phyloP scores from a whole-genome alignment of 30 jellyfish, hydroid and myxozoan species.

The Aurelia sp. region DNA sequence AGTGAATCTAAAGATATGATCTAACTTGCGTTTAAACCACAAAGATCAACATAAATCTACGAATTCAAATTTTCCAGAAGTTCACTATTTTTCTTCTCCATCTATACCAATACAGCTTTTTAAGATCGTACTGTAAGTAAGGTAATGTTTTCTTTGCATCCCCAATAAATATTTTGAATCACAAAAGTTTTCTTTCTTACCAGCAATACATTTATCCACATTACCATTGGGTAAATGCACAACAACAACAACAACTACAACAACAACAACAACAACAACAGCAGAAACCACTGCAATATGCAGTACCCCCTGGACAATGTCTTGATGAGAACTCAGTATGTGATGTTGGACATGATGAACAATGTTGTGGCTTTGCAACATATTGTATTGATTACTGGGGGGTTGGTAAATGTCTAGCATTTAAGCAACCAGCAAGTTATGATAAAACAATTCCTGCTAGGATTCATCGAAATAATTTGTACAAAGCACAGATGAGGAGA shows the following conservation, averaged over 20 bases:
- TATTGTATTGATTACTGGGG: conserved; percentile 97
- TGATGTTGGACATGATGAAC: conserved; percentile 89
- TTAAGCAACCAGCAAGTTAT: conserved; percentile 36
- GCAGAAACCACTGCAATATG: conserved; percentile 37
- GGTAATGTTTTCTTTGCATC: too few relatives aligned
- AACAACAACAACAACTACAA: conserved; percentile 35
- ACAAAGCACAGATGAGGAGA: conserved; percentile 60
- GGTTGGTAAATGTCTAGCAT: conserved; percentile 88
- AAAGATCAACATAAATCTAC: too few relatives aligned
- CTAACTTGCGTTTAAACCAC: too few relatives aligned
- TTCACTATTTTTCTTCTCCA: too few relatives aligned
- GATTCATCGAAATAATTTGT: conserved; percentile 71
- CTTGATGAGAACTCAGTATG: conserved; percentile 89
- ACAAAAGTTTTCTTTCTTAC: not conserved
- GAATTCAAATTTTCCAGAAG: too few relatives aligned
- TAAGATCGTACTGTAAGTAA: too few relatives aligned
- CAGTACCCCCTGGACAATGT: conserved; percentile 75
- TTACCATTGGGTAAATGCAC: conserved; percentile 57
- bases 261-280: conserved; percentile 39
- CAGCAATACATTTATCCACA: conserved; percentile 64
- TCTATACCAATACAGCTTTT: too few relatives aligned
- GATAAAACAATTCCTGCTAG: conserved; percentile 73
- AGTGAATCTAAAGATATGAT: too few relatives aligned
- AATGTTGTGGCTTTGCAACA: conserved; percentile 96
- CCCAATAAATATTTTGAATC: too few relatives aligned